Evolutionary conservation across 1,140 invertebrate genomes (phyloP).

Genomic region (Schlechtendalia chinensis): DNA sequence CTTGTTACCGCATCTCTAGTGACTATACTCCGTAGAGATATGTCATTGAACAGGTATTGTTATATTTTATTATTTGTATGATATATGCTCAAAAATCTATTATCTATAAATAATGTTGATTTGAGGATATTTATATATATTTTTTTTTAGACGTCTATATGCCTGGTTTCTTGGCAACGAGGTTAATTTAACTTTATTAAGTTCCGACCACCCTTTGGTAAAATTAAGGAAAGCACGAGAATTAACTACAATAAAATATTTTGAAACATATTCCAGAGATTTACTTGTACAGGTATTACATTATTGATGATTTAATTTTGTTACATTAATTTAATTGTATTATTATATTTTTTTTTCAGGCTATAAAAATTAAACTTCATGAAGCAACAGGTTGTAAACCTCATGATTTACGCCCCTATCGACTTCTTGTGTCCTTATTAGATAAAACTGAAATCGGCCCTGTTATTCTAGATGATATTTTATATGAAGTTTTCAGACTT

Average conservation of each 20-base stretch:
- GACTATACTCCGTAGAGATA: slow-evolving; percentile 83
- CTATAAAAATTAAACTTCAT: slow-evolving; percentile 65
- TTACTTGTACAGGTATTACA: slow-evolving; percentile 61
- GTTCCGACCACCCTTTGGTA: slow-evolving; percentile 56
- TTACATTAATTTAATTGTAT: no score
- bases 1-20: slow-evolving; percentile 77
- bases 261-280: slow-evolving; percentile 71
- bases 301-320: not conserved
- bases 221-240: slow-evolving; percentile 55
- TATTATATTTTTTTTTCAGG: slow-evolving; percentile 54
- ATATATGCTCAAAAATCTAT: not conserved
- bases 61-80: slow-evolving; percentile 4
- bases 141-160: slow-evolving; percentile 67
- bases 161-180: slow-evolving; percentile 80
- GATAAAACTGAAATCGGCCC: slow-evolving; percentile 88
- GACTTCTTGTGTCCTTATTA: slow-evolving; percentile 80
- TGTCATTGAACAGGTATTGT: slow-evolving; percentile 80
- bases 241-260: slow-evolving; percentile 63
- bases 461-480: slow-evolving; percentile 79
- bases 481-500: slow-evolving; percentile 75
- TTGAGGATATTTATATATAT: no score
- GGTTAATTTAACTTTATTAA: slow-evolving; percentile 63
- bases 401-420: slow-evolving; percentile 76
- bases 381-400: slow-evolving; percentile 62
- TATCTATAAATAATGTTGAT: no score